Evolutionary conservation across 1,140 invertebrate genomes (phyloP).

Genomic region (Eumaeus atala): DNA sequence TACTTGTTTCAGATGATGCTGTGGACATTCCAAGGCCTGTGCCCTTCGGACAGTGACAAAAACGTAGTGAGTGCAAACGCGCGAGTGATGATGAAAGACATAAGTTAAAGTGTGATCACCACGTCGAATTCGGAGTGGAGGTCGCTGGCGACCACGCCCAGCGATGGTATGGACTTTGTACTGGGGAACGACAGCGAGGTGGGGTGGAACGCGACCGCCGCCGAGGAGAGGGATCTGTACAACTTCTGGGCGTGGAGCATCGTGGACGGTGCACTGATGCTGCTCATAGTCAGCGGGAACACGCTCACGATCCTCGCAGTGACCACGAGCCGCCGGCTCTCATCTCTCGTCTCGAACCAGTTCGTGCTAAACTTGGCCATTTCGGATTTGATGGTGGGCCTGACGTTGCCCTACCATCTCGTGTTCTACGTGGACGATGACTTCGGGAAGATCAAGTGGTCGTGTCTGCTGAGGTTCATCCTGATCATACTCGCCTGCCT

Average conservation of each 20-base stretch:
- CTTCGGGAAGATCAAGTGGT: slow-evolving; percentile 74
- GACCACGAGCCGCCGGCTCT: slow-evolving; percentile 77
- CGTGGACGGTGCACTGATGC: slow-evolving; percentile 78
- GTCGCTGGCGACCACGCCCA: slow-evolving; percentile 59
- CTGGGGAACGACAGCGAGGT: slow-evolving; percentile 46
- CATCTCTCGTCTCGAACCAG: slow-evolving; percentile 79
- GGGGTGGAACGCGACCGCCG: slow-evolving; percentile 45
- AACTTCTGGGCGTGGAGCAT: slow-evolving; percentile 76
- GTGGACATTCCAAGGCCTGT: slow-evolving; percentile 13
- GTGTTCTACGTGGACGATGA: slow-evolving; percentile 78
- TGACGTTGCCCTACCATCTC: slow-evolving; percentile 83
- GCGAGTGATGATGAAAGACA: slow-evolving; percentile 43
- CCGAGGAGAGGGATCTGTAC: slow-evolving; percentile 45
- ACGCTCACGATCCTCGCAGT: slow-evolving; percentile 82
- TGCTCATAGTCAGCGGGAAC: slow-evolving; percentile 81
- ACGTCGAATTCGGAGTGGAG: slow-evolving; percentile 53
- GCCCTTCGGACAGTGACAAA: background rate
- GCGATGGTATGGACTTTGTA: slow-evolving; percentile 68
- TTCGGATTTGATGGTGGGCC: slow-evolving; percentile 82
- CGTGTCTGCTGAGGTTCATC: slow-evolving; percentile 82
- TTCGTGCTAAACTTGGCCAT: slow-evolving; percentile 84
- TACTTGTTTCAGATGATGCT: slow-evolving; percentile 31
- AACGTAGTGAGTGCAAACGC: slow-evolving; percentile 7
- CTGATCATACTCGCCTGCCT: slow-evolving; percentile 82
- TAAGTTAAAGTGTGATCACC: slow-evolving; percentile 53